Base-by-base conservation (phyloP, 1,140 invertebrate species). In the Mya arenaria region DNA sequence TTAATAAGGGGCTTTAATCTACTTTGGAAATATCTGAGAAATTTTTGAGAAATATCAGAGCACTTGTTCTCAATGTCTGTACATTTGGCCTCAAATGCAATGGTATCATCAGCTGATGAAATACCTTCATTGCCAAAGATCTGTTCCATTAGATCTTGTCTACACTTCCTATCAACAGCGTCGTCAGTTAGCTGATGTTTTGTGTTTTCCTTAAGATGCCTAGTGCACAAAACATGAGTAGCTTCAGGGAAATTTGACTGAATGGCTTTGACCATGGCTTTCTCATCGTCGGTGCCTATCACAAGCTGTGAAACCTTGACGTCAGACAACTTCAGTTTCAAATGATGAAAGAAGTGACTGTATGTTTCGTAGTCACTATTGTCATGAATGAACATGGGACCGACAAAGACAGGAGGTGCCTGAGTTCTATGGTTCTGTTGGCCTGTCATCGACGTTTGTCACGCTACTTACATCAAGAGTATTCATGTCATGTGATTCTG, bases 201-300 rank as follows among this genome's bases (percentile, higher is more conserved):
- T 1, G 52, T 36, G 41, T 73, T 73, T 36, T 73, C 41, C 25
- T 73, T 30, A 15, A 73, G 39, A 37, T 85, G 84, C 37, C 73
- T 19, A 0, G 66, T 73, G 30, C 84, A 85, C 8, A 85, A 37
- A 23, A 85, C 62, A 52, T 81, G 77, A 17, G 56, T 81, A 3
- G 83, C 23, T 48, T 85, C 52, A 0, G 79, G 73, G 52, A 85
- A 85, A 32, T 36, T 28, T 6, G 55, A 8, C 62, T 6, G 6
- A 13, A 65, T 65, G 32, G 15, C 30, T 65, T 30, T 30, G 25
- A 30, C 15, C 30, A 65, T 23, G 28, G 8, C 8, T 37, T 65
- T 2, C 19, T 65, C 62, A 4, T 65, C 34, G 23, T 69, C 37
- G 8, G 25, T 15, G 5, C 66, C 66, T n/a, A 48, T 69, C 10